Evolutionary conservation across 2,888 invertebrate genomes (phyloP).

Genomic region (Andrena hattorfiana): DNA sequence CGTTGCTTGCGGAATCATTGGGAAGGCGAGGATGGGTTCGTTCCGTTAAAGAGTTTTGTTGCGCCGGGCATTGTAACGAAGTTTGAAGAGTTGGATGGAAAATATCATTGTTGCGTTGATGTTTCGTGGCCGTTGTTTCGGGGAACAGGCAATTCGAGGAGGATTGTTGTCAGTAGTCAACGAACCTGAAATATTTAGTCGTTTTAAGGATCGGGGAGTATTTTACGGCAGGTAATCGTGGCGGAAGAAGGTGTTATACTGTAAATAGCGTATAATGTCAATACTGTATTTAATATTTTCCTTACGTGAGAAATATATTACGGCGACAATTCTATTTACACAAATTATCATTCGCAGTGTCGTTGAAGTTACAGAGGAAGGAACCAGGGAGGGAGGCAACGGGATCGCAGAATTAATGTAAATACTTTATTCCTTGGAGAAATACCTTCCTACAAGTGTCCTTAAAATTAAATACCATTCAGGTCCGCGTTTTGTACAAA

Average conservation of each 20-base stretch:
- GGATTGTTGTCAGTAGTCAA: conserved; percentile 26
- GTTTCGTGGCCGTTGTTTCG: conserved; percentile 13
- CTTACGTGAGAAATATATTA: conserved; percentile 67
- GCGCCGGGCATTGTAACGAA: neutral
- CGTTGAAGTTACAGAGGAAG: conserved; percentile 70
- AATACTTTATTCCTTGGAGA: conserved; percentile 37
- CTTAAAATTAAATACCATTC: conserved; percentile 21
- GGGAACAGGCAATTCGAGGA: neutral
- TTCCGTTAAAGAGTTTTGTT: conserved; percentile 16
- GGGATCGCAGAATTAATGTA: neutral
- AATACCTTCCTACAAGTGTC: conserved; percentile 23
- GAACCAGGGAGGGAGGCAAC: neutral
- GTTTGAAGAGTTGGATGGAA: neutral
- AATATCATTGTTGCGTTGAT: conserved; percentile 31
- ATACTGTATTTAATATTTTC: conserved; percentile 77
- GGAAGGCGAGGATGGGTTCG: neutral
- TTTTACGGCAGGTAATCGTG: conserved; percentile 30
- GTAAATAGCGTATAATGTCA: conserved; percentile 77
- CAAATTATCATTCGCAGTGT: conserved; percentile 74
- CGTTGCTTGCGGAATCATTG: neutral
- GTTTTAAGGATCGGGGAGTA: conserved; percentile 18
- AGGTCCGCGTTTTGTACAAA: conserved; percentile 14
- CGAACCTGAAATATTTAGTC: conserved; percentile 20
- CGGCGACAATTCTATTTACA: conserved; percentile 76
- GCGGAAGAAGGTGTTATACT: conserved; percentile 51